phyloP scores from a whole-genome alignment of 2,797 vertebrate species.

The Aulostomus chinensis region DNA sequence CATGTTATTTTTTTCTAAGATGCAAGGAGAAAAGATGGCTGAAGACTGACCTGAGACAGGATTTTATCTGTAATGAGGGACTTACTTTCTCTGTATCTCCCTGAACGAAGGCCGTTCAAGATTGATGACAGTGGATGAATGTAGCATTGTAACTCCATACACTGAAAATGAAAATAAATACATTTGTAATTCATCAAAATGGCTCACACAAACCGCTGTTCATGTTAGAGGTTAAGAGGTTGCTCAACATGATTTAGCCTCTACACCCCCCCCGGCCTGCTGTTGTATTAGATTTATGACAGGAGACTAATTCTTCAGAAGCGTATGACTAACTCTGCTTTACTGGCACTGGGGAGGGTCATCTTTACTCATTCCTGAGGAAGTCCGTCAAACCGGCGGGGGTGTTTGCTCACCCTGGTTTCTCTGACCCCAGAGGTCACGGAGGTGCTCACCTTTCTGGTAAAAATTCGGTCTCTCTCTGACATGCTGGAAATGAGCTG shows the following conservation, averaged over 20 bases:
- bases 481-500: conserved; percentile 54
- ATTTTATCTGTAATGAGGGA: conserved; percentile 24
- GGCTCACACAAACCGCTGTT: background rate
- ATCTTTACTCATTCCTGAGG: conserved; percentile 27
- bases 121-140: conserved; percentile 83
- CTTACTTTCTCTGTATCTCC: conserved; percentile 85
- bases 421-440: no score
- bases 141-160: conserved; percentile 82
- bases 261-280: background rate
- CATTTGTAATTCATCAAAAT: conserved; percentile 19
- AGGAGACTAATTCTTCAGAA: conserved; percentile 17
- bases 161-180: conserved; percentile 63
- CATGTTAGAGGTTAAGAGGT: background rate
- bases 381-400: conserved; percentile 11
- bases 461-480: conserved; percentile 70
- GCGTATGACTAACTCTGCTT: conserved; percentile 28
- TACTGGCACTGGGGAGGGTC: conserved; percentile 3
- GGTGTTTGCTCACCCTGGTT: no score
- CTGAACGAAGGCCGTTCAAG: conserved; percentile 82
- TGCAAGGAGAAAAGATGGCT: background rate
- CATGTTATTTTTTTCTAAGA: conserved; percentile 19
- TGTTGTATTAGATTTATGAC: background rate
- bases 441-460: conserved; percentile 76
- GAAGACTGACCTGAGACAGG: no score
- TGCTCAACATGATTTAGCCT: conserved; percentile 6